These are phyloP conservation scores for Scaptomyza reducta DNA, from an alignment of 2,888 invertebrate species.

Conservation along the genomic window DNA sequence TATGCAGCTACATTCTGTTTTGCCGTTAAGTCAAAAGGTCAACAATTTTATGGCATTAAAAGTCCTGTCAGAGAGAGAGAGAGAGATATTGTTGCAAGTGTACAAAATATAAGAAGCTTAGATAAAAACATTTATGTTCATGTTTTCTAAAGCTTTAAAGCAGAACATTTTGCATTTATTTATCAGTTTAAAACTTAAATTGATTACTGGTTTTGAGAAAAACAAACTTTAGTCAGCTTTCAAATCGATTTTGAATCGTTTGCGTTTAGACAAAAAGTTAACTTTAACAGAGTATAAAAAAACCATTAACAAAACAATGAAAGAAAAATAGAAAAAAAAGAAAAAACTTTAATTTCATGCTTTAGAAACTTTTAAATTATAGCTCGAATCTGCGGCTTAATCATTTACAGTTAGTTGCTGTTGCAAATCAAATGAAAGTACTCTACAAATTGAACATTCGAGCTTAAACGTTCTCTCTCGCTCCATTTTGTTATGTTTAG, in stretches of 20 bases:
- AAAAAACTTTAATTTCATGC: neutral
- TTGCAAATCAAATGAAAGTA: neutral
- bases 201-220: neutral
- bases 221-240: neutral
- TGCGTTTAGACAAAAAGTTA: neutral
- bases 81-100: neutral
- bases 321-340: neutral
- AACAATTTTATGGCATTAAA: slow-evolving; percentile 26
- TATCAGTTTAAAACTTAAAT: neutral
- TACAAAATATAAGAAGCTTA: slow-evolving; percentile 2
- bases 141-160: neutral
- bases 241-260: neutral
- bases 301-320: neutral
- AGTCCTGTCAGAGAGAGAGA: slow-evolving; percentile 4
- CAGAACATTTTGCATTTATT: neutral
- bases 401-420: neutral
- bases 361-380: neutral
- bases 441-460: neutral
- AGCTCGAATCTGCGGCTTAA: neutral
- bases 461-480: neutral
- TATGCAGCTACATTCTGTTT: slow-evolving; percentile 28
- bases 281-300: neutral
- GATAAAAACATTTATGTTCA: neutral
- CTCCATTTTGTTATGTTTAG: neutral
- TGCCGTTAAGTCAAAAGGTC: slow-evolving; percentile 27